Conservation (phyloP, 2,113 vertebrate species). For the Rhinolophus sinicus region DNA sequence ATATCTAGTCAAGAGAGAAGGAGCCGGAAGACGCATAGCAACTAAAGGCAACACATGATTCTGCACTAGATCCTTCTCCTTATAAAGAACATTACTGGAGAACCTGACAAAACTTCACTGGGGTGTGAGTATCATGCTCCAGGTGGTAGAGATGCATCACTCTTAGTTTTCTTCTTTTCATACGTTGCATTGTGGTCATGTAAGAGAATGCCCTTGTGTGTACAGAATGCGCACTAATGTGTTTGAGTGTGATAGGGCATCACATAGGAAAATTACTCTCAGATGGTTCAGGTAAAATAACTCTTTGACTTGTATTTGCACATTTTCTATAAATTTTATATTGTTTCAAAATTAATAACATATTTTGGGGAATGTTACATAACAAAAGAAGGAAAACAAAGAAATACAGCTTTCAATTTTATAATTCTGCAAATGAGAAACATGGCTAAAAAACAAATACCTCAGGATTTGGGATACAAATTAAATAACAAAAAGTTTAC, state of each 20-base stretch:
- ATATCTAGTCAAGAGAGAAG: not conserved
- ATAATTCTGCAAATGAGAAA: not conserved
- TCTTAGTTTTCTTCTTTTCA: not conserved
- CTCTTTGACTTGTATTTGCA: not conserved
- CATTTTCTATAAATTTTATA: not conserved
- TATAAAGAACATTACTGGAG: not conserved
- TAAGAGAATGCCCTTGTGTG: not conserved
- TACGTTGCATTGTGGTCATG: not conserved
- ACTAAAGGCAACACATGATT: not conserved
- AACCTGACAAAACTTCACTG: not conserved
- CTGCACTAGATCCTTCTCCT: not conserved
- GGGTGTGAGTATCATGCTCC: not conserved
- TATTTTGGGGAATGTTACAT: not conserved
- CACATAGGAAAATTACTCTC: not conserved
- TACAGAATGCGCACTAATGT: not conserved
- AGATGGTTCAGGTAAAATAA: not conserved
- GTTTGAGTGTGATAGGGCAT: not conserved
- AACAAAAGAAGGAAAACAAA: not conserved
- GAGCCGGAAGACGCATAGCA: not conserved
- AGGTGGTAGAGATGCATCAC: not conserved
- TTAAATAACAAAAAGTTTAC: not conserved
- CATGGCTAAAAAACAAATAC: not conserved
- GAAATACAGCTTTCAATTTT: not conserved
- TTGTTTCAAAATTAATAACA: not conserved
- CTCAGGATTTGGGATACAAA: not conserved